These are phyloP conservation scores for Petrolisthes manimaculis DNA, from an alignment of 2,888 invertebrate species.

Conservation along the genomic window DNA sequence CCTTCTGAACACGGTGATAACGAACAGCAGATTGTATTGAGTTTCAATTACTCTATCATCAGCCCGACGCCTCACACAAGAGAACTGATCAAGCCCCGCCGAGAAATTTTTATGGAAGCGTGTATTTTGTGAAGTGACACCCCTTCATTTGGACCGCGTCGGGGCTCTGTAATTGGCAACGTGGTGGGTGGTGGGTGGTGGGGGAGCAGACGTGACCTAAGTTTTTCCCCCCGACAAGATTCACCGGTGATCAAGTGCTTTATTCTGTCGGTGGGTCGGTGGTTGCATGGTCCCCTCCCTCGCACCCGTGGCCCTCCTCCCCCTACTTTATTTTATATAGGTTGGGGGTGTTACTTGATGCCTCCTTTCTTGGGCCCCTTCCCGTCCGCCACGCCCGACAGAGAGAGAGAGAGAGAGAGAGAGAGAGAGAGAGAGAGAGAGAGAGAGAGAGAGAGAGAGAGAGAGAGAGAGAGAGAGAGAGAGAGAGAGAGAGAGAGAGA, in stretches of 20 bases:
- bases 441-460: constrained; percentile 3
- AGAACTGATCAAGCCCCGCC: constrained; percentile 48
- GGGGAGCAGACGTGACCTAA: constrained; percentile 31
- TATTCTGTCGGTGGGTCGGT: constrained; percentile 18
- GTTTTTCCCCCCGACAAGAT: constrained; percentile 18
- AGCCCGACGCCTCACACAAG: constrained; percentile 48
- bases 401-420: constrained; percentile 21
- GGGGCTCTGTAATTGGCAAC: constrained; percentile 43
- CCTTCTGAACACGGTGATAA: constrained; percentile 36
- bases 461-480: constrained; percentile 3
- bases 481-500: constrained; percentile 24
- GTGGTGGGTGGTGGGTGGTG: too few relatives aligned
- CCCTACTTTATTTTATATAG: too few relatives aligned
- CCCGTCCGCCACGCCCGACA: too few relatives aligned
- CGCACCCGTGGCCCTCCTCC: constrained; percentile 24
- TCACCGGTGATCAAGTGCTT: constrained; percentile 40
- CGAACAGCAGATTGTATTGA: constrained; percentile 48
- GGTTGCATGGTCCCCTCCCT: too few relatives aligned
- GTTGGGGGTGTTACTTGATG: too few relatives aligned
- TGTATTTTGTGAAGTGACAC: constrained; percentile 56
- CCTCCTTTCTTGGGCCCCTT: too few relatives aligned
- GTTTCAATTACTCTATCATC: constrained; percentile 57
- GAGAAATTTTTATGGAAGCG: constrained; percentile 51
- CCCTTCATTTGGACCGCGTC: constrained; percentile 42
- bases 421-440: constrained; percentile 5